These are phyloP conservation scores for Sphaeridia pumilis DNA, from an alignment of 2,888 invertebrate genomes.

Conservation along the genomic window DNA sequence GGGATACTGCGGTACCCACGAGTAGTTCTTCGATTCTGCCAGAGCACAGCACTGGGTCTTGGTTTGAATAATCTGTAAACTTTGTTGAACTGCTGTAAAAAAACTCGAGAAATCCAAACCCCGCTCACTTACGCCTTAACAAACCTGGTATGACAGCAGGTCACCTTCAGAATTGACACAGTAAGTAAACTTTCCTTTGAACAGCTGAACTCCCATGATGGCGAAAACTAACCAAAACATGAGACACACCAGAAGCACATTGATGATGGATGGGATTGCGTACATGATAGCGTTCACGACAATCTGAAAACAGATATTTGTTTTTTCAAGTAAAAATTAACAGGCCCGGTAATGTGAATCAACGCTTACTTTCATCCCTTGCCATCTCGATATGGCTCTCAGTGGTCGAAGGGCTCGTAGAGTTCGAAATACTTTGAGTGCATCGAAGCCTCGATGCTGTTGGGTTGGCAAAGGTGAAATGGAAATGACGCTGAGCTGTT, in stretches of 20 bases:
- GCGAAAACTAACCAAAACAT: conserved; percentile 97
- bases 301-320: conserved; percentile 52
- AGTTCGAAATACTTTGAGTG: conserved; percentile 44
- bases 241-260: conserved; percentile 87
- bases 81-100: too few species aligned
- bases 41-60: conserved; percentile 36
- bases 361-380: conserved; percentile 71
- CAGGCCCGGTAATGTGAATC: too few species aligned
- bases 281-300: conserved; percentile 95
- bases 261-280: conserved; percentile 94
- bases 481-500: too few species aligned
- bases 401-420: conserved; percentile 83
- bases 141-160: conserved; percentile 10
- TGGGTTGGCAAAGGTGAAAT: too few species aligned
- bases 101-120: too few species aligned
- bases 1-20: conserved; percentile 87
- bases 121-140: too few species aligned
- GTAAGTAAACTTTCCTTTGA: conserved; percentile 89
- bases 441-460: too few species aligned
- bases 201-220: conserved; percentile 94
- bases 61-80: conserved; percentile 18
- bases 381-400: conserved; percentile 90
- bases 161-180: conserved; percentile 61
- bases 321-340: too few species aligned
- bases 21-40: conserved; percentile 54